A percentile compares a stretch with the other conserved stretches of the same genome.
Evolutionary conservation across 2,797 vertebrate genomes (phyloP).

Genomic region (Spinus pinus): DNA sequence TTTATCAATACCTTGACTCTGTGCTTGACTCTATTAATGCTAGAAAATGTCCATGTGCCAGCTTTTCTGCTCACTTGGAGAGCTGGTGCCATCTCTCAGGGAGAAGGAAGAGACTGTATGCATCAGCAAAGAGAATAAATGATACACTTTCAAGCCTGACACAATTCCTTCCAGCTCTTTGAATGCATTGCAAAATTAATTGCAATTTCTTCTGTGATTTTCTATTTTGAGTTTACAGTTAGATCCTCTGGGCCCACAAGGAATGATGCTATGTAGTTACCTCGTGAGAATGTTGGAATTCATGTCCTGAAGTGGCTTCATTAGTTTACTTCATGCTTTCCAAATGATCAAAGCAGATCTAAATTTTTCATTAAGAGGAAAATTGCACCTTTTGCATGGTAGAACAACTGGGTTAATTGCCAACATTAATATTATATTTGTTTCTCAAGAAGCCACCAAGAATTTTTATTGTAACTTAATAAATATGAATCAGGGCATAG

Average conservation of each 20-base stretch:
- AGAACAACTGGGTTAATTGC: slow-evolving; percentile 71
- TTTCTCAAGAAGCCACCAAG: neutral
- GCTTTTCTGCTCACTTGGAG: neutral
- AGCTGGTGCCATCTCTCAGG: neutral
- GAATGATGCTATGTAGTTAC: neutral
- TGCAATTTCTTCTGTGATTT: slow-evolving; percentile 44
- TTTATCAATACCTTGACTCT: neutral
- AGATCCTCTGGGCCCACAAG: neutral
- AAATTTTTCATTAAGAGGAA: slow-evolving; percentile 73
- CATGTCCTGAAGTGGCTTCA: slow-evolving; percentile 9
- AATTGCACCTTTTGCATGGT: slow-evolving; percentile 65
- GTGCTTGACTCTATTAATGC: neutral
- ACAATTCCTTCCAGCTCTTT: slow-evolving; percentile 5
- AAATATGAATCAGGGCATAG: neutral
- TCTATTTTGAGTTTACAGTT: slow-evolving; percentile 29
- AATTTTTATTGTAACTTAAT: neutral
- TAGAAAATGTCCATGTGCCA: neutral
- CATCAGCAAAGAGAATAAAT: slow-evolving; percentile 30
- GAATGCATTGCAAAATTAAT: slow-evolving; percentile 53
- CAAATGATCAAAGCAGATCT: slow-evolving; percentile 62
- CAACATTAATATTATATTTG: slow-evolving; percentile 29
- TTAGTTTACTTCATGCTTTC: slow-evolving; percentile 23
- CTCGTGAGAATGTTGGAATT: neutral
- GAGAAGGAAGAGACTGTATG: neutral
- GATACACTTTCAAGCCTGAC: slow-evolving; percentile 23